Conservation (phyloP, 2,888 invertebrate genomes). For the Seladonia tumulorum region DNA sequence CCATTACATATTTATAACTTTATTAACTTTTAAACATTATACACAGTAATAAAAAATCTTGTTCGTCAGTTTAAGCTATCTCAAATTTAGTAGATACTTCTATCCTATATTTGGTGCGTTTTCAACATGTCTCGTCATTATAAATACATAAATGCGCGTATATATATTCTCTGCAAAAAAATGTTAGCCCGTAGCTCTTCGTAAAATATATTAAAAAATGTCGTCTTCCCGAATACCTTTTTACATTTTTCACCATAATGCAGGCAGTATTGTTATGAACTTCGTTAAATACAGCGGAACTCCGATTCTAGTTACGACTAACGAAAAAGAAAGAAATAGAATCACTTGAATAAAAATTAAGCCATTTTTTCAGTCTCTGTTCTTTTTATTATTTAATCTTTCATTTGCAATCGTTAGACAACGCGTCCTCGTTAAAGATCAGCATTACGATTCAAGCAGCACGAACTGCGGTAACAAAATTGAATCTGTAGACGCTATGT, state of each 20-base stretch:
- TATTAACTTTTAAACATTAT: conserved; percentile 5
- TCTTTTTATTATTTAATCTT: neutral
- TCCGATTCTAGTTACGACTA: neutral
- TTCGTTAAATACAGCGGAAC: conserved; percentile 35
- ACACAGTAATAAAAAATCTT: neutral
- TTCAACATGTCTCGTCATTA: neutral
- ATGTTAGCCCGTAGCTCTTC: conserved; percentile 1
- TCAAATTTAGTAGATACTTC: neutral
- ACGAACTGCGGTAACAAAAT: neutral
- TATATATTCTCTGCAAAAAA: neutral
- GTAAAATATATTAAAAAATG: neutral
- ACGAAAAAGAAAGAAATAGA: neutral
- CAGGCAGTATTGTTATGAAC: conserved; percentile 10
- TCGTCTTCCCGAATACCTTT: neutral
- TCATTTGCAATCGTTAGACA: neutral
- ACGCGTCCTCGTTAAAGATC: neutral
- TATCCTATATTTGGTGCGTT: neutral
- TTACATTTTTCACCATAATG: neutral
- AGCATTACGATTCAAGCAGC: neutral
- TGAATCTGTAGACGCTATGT: neutral
- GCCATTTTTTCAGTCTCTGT: neutral
- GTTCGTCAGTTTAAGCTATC: neutral
- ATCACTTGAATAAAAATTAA: neutral
- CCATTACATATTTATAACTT: neutral
- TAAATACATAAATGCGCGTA: conserved; percentile 20